Evolutionary conservation across 2,888 invertebrate species (phyloP).

Genomic region (Lasiommata megera): DNA sequence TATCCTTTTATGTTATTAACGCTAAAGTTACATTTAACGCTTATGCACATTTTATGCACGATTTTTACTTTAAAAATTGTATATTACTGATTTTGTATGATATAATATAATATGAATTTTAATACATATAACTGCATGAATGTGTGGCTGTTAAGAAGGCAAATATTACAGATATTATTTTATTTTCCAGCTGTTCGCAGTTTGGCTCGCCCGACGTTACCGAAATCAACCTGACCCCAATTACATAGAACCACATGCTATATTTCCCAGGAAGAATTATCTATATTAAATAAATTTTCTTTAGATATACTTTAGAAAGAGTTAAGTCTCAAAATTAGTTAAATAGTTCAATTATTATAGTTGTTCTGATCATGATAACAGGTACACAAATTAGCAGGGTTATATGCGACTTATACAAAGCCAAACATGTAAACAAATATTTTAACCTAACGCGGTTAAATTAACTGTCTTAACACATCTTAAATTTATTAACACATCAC

Average conservation of each 20-base stretch:
- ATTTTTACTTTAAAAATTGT: too few species aligned
- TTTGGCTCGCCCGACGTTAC: slow-evolving; percentile 89
- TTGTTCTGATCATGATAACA: not conserved
- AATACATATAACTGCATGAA: too few species aligned
- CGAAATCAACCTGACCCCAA: slow-evolving; percentile 90
- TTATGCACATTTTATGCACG: too few species aligned
- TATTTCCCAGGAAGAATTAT: slow-evolving; percentile 84
- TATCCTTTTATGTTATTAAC: too few species aligned
- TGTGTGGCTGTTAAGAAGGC: too few species aligned
- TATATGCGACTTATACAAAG: not conserved
- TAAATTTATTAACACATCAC: too few species aligned
- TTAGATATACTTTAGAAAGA: slow-evolving; percentile 15
- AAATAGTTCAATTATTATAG: not conserved
- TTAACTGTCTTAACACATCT: too few species aligned
- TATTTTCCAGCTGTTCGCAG: slow-evolving; percentile 87
- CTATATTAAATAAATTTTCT: slow-evolving; percentile 55
- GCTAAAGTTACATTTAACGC: too few species aligned
- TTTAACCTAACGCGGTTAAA: not conserved
- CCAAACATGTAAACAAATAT: slow-evolving; percentile 1
- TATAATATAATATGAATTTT: too few species aligned
- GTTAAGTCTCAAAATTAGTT: slow-evolving; percentile 5
- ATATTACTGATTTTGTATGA: too few species aligned
- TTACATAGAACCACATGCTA: slow-evolving; percentile 87
- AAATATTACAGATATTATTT: not conserved
- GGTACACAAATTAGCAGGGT: not conserved